Evolutionary conservation across 2,113 vertebrate species (phyloP).

Genomic region (Pollachius pollachius): DNA sequence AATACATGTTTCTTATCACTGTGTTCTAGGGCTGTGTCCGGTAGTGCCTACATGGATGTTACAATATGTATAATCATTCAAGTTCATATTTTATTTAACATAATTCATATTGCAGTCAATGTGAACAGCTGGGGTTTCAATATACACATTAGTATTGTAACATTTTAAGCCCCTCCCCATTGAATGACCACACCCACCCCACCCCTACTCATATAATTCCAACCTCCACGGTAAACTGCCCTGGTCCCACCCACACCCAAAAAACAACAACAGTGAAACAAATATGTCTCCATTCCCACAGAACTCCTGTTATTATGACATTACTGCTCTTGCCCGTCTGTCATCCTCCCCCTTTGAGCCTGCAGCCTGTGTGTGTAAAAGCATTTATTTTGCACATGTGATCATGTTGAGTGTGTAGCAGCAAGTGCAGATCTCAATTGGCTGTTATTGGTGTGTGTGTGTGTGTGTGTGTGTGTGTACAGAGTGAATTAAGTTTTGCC

Average conservation of each 20-base stretch:
- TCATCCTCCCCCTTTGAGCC: constrained; percentile 12
- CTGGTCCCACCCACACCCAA: constrained; percentile 2
- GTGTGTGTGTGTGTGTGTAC: not conserved
- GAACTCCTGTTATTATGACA: constrained; percentile 25
- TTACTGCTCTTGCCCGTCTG: constrained; percentile 19
- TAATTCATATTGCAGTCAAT: constrained; percentile 78
- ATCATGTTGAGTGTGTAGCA: constrained; percentile 1
- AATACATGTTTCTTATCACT: not conserved
- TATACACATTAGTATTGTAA: constrained; percentile 74
- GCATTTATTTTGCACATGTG: not conserved
- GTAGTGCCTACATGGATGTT: constrained; percentile 11
- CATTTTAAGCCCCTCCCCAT: constrained; percentile 36
- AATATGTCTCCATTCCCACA: constrained; percentile 26
- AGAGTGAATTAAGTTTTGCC: not conserved
- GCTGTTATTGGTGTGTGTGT: not conserved
- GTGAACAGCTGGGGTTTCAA: constrained; percentile 76
- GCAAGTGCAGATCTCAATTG: not conserved
- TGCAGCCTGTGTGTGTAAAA: constrained; percentile 16
- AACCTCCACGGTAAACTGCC: constrained; percentile 8
- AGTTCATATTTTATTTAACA: constrained; percentile 79
- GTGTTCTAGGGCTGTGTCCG: not conserved
- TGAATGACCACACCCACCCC: not conserved
- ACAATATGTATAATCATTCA: constrained; percentile 58
- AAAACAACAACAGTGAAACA: constrained; percentile 40
- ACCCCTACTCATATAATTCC: not conserved